Evolutionary conservation across 30 jellyfish, hydroid and myxozoan genomes (phyloP).

Genomic region (Hydractinia echinata): DNA sequence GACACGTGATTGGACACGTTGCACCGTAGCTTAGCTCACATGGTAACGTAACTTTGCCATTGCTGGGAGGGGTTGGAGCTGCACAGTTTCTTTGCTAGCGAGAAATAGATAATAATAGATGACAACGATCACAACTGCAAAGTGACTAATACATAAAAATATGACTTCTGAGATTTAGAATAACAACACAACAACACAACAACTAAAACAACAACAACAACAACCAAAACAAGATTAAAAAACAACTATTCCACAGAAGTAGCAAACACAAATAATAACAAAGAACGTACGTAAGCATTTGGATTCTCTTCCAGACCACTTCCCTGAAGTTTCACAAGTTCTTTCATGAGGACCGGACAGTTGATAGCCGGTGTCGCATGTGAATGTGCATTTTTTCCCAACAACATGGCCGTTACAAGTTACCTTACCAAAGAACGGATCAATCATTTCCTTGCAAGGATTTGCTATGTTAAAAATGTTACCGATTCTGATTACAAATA

Average conservation of each 20-base stretch:
- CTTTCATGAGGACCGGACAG: constrained; percentile 36
- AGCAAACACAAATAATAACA: background rate
- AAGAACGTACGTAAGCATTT: constrained; percentile 58
- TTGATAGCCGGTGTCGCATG: constrained; percentile 63
- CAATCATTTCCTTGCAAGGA: constrained; percentile 43
- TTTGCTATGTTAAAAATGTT: constrained; percentile 44
- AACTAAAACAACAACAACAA: background rate
- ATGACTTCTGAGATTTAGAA: background rate
- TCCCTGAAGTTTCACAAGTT: constrained; percentile 56
- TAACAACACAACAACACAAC: background rate
- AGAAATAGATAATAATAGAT: background rate
- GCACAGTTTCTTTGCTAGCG: constrained; percentile 64
- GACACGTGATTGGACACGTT: constrained; percentile 75
- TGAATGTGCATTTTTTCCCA: constrained; percentile 53
- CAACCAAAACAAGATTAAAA: background rate
- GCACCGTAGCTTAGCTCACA: constrained; percentile 70
- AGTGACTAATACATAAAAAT: background rate
- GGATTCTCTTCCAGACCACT: constrained; percentile 58
- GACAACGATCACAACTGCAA: background rate
- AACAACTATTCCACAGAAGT: background rate
- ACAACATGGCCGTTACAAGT: constrained; percentile 58
- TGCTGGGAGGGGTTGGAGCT: constrained; percentile 63
- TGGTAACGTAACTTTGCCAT: constrained; percentile 70
- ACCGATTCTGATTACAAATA: background rate
- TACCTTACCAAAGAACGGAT: constrained; percentile 60